Conservation (phyloP, 2,113 vertebrate genomes). For the Aleadryas rufinucha region DNA sequence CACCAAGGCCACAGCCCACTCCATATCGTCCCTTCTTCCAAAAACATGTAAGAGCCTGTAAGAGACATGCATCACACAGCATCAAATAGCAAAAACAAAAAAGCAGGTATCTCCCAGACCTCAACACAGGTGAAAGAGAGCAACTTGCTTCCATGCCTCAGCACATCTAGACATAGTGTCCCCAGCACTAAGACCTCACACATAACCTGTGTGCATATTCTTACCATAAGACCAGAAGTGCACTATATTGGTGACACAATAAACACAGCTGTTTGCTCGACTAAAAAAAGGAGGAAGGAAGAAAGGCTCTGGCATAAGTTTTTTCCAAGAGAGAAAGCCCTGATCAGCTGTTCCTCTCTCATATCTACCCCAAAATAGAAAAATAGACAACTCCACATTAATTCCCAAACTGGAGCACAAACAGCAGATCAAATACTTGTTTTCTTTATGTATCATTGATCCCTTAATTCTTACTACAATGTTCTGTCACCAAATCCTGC, state of each 20-base stretch:
- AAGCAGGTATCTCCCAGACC: neutral
- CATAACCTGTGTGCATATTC: neutral
- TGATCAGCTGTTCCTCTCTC: neutral
- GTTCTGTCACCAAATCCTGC: neutral
- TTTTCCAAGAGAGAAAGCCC: neutral
- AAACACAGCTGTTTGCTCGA: neutral
- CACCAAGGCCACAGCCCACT: neutral
- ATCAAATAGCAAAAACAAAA: neutral
- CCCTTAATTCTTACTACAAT: neutral
- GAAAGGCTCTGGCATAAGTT: neutral
- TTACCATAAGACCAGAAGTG: neutral
- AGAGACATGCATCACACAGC: neutral
- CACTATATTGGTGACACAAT: neutral
- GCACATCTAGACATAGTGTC: neutral
- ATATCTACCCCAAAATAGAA: neutral
- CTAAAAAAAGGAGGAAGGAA: neutral
- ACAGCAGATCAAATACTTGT: neutral
- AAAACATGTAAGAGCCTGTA: neutral
- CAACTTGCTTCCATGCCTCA: neutral
- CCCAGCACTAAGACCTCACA: neutral
- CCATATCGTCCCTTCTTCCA: neutral
- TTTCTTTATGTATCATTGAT: neutral
- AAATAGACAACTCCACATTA: neutral
- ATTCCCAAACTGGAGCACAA: neutral
- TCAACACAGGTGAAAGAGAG: neutral